These are phyloP conservation scores for Didymodactylos carnosus DNA, from an alignment of 2,888 invertebrate genomes.

Conservation along the genomic window DNA sequence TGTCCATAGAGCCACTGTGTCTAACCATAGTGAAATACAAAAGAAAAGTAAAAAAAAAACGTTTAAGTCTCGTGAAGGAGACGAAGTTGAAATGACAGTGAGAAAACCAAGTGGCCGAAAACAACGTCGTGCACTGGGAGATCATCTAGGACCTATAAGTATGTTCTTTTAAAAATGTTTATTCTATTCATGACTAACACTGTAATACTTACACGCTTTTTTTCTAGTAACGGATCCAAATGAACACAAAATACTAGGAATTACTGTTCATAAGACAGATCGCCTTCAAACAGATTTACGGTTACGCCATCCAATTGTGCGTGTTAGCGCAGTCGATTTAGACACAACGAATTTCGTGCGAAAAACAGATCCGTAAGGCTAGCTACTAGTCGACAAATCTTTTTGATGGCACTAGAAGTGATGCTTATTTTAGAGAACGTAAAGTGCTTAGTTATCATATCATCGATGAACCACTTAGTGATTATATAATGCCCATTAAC, in stretches of 20 bases:
- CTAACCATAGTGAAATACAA: no score
- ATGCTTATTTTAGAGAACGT: slow-evolving; percentile 26
- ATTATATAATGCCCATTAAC: slow-evolving; percentile 43
- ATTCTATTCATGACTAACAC: no score
- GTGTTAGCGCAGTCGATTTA: slow-evolving; percentile 43
- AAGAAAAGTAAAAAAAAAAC: neutral
- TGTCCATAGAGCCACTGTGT: no score
- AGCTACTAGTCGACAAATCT: neutral
- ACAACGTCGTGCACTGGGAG: neutral
- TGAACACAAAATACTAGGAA: slow-evolving; percentile 33
- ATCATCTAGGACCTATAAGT: no score
- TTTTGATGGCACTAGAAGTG: no score
- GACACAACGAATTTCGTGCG: slow-evolving; percentile 40
- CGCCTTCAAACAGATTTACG: slow-evolving; percentile 42
- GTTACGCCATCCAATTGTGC: slow-evolving; percentile 45
- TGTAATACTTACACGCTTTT: no score
- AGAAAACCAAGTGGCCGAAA: neutral
- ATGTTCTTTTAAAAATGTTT: no score
- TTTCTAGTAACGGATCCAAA: no score
- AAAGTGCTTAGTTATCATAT: slow-evolving; percentile 39
- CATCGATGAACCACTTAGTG: slow-evolving; percentile 28
- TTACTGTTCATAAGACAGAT: slow-evolving; percentile 43
- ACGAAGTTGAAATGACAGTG: neutral
- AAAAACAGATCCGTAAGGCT: slow-evolving; percentile 34
- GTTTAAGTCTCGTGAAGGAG: neutral